A percentile compares a stretch with the other conserved stretches of the same genome.
Conservation (phyloP, 2,888 invertebrate species). For the Pseudococcus viburni region DNA sequence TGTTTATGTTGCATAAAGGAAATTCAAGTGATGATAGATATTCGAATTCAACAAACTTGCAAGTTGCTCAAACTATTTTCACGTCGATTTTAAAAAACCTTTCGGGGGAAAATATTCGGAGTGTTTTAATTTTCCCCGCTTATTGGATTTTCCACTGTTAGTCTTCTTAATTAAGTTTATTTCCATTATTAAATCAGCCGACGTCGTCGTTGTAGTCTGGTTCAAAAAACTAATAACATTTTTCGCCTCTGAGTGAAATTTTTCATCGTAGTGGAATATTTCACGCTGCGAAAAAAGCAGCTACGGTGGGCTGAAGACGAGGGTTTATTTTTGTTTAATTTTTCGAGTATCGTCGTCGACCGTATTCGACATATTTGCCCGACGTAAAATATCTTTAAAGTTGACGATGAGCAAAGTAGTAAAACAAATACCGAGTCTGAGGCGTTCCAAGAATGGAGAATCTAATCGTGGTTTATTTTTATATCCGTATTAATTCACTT, state of each 20-base stretch:
- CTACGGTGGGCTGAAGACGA: not conserved
- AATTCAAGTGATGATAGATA: no score
- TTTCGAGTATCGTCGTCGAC: not conserved
- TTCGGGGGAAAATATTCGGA: not conserved
- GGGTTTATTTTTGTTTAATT: not conserved
- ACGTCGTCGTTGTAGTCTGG: not conserved
- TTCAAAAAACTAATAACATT: constrained; percentile 37
- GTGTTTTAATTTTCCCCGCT: constrained; percentile 35
- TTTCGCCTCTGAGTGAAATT: not conserved
- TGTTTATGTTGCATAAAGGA: no score
- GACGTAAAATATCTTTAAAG: not conserved
- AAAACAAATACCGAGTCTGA: not conserved
- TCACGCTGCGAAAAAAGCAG: not conserved
- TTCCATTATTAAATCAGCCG: constrained; percentile 42
- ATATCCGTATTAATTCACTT: constrained; percentile 9
- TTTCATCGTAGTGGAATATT: not conserved
- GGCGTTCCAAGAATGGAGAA: not conserved
- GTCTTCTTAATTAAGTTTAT: constrained; percentile 38
- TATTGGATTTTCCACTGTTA: constrained; percentile 35
- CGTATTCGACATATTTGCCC: not conserved
- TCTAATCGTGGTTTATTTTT: constrained; percentile 1
- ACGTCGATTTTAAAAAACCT: not conserved
- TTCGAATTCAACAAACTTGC: no score
- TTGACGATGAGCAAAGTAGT: not conserved
- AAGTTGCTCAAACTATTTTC: no score